Base-by-base conservation (phyloP, 2,888 invertebrate genomes). In the Erpobdella octoculata region DNA sequence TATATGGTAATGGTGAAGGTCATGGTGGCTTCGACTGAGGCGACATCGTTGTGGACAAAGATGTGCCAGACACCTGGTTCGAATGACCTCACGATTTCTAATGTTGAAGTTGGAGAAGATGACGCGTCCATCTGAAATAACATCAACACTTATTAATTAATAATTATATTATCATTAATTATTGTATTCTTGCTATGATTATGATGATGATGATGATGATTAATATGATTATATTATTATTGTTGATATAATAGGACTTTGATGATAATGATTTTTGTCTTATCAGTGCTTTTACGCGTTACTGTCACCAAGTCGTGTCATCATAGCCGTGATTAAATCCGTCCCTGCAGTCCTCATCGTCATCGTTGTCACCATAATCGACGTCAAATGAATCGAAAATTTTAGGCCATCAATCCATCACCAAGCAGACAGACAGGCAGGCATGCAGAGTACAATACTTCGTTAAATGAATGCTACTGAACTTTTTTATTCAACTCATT, bases 1-100 rank as follows among this genome's bases (percentile, higher is more conserved):
- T n/a, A n/a, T n/a, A n/a, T n/a, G n/a, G n/a, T n/a, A n/a, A n/a
- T n/a, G n/a, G n/a, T n/a, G n/a, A 53, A 53, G 53, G 53, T 53
- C 21, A 53, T 25, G 53, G 53, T 53, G 21, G 53, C 53, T 18
- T 53, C 53, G 21, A 53, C 8, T 6, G 53, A 53, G 53, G 53
- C 53, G 28, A 53, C 21, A 28, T 53, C 53, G 53, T 53, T 53
- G 21, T 53, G 53, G 53, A 53, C 28, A 28, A 53, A 53, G 53
- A 53, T 28, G 53, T 53, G 12, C 53, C 53, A 53, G n/a, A 53
- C 53, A 25, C 53, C 53, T 5, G 53, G 9, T 6, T 53, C 53
- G 4, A 53, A 28, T 21, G 28, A 25, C 53, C 28, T 53, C 8
- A n/a, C 6, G 21, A 53, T 28, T 28, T 53, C 53, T 28, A 53